Evolutionary conservation across 2,888 invertebrate species (phyloP).

Genomic region (Hecatera dysodea): DNA sequence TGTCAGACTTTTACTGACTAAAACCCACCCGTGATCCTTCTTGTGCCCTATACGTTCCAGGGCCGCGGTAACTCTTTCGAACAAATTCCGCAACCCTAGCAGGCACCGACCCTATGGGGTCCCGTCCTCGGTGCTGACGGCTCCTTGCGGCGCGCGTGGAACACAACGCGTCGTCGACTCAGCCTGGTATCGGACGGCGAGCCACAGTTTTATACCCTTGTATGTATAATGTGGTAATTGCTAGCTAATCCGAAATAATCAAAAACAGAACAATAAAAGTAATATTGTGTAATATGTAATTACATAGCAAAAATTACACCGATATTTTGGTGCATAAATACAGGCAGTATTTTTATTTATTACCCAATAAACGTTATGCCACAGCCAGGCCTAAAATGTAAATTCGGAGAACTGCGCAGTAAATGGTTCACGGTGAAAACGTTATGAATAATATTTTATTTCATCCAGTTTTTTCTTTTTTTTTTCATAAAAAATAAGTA

Average conservation of each 20-base stretch:
- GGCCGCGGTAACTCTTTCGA: too few relatives aligned
- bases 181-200: too few relatives aligned
- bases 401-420: slow-evolving; percentile 22
- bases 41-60: too few relatives aligned
- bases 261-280: neutral
- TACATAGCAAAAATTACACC: neutral
- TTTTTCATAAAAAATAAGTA: neutral
- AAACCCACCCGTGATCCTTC: too few relatives aligned
- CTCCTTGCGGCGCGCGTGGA: too few relatives aligned
- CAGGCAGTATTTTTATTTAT: slow-evolving; percentile 32
- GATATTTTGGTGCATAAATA: slow-evolving; percentile 21
- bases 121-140: too few relatives aligned
- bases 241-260: neutral
- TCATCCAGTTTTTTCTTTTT: neutral
- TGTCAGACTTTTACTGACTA: too few relatives aligned
- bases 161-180: too few relatives aligned
- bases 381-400: slow-evolving; percentile 30
- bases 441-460: slow-evolving; percentile 16
- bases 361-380: slow-evolving; percentile 27
- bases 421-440: slow-evolving; percentile 27
- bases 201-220: neutral
- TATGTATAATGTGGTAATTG: neutral
- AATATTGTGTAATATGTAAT: neutral
- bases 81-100: too few relatives aligned
- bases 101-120: too few relatives aligned